Percentiles rank a stretch among this genome's conserved stretches.
Evolutionary conservation across 1,140 invertebrate species (phyloP).

Genomic region (Acyrthosiphon pisum): DNA sequence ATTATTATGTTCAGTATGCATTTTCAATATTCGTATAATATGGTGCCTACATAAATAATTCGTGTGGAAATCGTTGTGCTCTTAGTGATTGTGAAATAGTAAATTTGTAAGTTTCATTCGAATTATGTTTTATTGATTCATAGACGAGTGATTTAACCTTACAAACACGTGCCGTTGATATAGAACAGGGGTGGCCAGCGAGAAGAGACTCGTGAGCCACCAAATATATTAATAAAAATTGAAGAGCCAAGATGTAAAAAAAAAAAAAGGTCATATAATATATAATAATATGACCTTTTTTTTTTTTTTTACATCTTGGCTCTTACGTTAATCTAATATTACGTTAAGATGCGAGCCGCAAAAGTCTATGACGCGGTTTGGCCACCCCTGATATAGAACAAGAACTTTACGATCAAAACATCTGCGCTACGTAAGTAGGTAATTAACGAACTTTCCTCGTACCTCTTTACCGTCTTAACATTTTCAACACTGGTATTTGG

Average conservation of each 20-base stretch:
- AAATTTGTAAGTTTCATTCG: background rate
- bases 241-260: too few relatives aligned
- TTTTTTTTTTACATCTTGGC: too few relatives aligned
- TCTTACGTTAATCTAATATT: too few relatives aligned
- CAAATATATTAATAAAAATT: too few relatives aligned
- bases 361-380: too few relatives aligned
- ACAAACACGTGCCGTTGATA: background rate
- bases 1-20: background rate
- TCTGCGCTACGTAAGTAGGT: constrained; percentile 9
- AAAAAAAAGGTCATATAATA: too few relatives aligned
- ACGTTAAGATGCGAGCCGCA: too few relatives aligned
- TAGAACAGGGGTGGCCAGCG: too few relatives aligned
- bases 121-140: background rate
- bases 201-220: too few relatives aligned
- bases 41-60: background rate
- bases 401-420: constrained; percentile 9
- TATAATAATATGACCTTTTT: too few relatives aligned
- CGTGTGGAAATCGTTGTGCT: too few relatives aligned
- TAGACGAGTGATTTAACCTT: background rate
- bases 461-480: background rate
- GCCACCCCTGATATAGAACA: background rate
- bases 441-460: constrained; percentile 32
- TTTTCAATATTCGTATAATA: background rate
- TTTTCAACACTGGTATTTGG: background rate
- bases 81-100: background rate